Evolutionary conservation across 1,140 invertebrate genomes (phyloP).

Genomic region (Eciton burchellii): DNA sequence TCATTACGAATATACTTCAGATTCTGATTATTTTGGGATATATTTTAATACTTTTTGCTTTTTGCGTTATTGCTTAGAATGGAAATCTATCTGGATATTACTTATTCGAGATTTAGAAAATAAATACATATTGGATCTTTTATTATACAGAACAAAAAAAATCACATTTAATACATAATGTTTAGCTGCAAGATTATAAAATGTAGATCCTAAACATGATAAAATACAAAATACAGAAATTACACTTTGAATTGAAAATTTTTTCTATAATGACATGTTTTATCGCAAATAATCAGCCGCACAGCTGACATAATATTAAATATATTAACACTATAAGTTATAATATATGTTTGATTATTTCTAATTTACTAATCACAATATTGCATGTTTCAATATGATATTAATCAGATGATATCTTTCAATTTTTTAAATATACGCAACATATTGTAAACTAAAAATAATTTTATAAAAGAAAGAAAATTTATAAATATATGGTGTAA

Average conservation of each 20-base stretch:
- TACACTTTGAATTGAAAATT: constrained; percentile 53
- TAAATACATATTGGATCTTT: constrained; percentile 36
- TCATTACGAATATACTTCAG: not conserved
- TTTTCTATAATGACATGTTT: constrained; percentile 15
- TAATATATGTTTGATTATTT: constrained; percentile 35
- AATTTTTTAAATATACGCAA: constrained; percentile 15
- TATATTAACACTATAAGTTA: constrained; percentile 55
- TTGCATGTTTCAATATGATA: constrained; percentile 60
- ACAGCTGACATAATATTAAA: constrained; percentile 78
- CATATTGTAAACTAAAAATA: no score
- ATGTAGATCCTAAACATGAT: constrained; percentile 67
- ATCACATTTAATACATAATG: constrained; percentile 60
- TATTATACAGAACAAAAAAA: constrained; percentile 53
- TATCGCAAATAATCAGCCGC: constrained; percentile 82
- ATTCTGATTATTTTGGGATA: constrained; percentile 16
- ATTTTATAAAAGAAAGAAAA: no score
- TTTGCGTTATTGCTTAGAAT: constrained; percentile 78
- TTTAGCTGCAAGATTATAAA: constrained; percentile 76
- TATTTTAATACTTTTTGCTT: constrained; percentile 65
- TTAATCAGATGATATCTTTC: constrained; percentile 8
- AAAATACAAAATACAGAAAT: constrained; percentile 39
- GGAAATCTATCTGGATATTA: constrained; percentile 66
- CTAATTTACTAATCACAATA: constrained; percentile 66
- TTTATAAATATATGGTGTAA: no score
- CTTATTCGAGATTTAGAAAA: constrained; percentile 49